These are phyloP conservation scores for Oscheius sp. DNA, from an alignment of 2,888 invertebrate genomes.

Conservation along the genomic window DNA sequence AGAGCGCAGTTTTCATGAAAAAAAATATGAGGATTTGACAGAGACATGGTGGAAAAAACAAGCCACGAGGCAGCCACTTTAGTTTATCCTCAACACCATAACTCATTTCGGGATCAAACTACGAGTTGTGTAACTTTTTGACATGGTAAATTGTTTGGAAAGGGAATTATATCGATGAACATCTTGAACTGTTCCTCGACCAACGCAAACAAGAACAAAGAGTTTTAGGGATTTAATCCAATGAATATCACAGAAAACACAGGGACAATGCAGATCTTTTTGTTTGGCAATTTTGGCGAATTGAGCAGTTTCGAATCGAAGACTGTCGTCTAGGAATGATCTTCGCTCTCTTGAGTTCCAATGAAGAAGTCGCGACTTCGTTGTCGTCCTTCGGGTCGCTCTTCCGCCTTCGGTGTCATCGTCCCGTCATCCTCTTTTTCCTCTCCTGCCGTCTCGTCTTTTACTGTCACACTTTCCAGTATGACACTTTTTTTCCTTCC, in stretches of 20 bases:
- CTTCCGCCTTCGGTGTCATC: background rate
- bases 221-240: background rate
- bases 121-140: background rate
- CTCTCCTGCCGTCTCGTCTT: background rate
- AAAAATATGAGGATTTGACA: background rate
- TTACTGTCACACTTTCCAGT: slow-evolving; percentile 12
- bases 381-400: slow-evolving; percentile 9
- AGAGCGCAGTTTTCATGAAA: background rate
- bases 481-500: slow-evolving; percentile 22
- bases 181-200: background rate
- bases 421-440: slow-evolving; percentile 3
- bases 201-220: background rate
- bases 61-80: background rate
- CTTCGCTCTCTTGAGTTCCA: slow-evolving; percentile 27
- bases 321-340: background rate
- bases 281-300: background rate
- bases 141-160: background rate
- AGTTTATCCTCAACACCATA: background rate
- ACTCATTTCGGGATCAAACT: background rate
- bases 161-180: background rate
- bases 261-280: background rate
- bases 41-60: background rate
- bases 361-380: slow-evolving; percentile 31
- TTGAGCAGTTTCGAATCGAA: background rate
- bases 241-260: background rate